A percentile compares a stretch with the other conserved stretches of the same genome.
Evolutionary conservation across 2,113 vertebrate species (phyloP).

Genomic region (Epinephelus fuscoguttatus): DNA sequence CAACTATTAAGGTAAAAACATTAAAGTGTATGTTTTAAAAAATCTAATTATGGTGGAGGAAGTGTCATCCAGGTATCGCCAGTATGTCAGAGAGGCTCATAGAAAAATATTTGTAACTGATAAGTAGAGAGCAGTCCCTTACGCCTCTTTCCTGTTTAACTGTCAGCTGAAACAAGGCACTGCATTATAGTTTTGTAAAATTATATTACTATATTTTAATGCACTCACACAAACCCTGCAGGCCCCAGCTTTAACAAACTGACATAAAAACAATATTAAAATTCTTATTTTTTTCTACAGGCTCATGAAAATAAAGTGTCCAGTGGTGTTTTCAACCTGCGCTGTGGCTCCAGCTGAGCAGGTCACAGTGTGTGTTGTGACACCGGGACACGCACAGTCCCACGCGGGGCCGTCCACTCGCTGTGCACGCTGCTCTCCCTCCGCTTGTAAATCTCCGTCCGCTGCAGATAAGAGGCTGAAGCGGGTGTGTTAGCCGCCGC

Average conservation of each 20-base stretch:
- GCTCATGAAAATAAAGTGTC: not conserved
- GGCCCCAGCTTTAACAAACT: not conserved
- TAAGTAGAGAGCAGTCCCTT: too few species aligned
- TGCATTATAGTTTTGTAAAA: too few species aligned
- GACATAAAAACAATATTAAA: not conserved
- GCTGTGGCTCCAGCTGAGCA: too few species aligned
- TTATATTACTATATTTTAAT: too few species aligned
- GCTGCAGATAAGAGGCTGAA: conserved; percentile 83
- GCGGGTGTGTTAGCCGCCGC: conserved; percentile 80
- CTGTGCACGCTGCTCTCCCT: conserved; percentile 51
- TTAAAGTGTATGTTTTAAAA: too few species aligned
- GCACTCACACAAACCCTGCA: not conserved
- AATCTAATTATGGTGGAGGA: too few species aligned
- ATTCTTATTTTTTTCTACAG: not conserved
- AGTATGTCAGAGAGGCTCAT: too few species aligned
- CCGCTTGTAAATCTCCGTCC: conserved; percentile 85
- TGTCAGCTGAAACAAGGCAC: too few species aligned
- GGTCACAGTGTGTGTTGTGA: not conserved
- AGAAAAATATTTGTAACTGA: too few species aligned
- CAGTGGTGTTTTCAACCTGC: not conserved
- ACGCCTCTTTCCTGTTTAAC: too few species aligned
- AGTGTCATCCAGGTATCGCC: too few species aligned
- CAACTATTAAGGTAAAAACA: too few species aligned
- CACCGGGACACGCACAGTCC: not conserved
- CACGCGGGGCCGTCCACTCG: conserved; percentile 20